phyloP scores from a whole-genome alignment of 2,888 invertebrate species.

The Neuroscelio doddi region DNA sequence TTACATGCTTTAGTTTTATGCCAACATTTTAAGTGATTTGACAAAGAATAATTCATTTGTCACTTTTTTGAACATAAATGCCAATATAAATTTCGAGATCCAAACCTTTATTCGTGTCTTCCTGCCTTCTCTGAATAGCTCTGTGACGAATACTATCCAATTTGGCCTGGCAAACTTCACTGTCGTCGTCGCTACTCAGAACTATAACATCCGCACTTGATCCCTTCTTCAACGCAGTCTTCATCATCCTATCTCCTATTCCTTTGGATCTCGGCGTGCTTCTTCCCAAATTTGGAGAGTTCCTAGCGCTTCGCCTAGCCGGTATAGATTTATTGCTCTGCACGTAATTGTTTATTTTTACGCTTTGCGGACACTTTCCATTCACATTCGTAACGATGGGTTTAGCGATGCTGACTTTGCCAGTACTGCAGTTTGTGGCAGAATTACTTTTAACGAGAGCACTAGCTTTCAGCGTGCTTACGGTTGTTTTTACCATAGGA shows the following conservation, averaged over 20 bases:
- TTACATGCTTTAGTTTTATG: too few species aligned
- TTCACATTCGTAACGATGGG: conserved; percentile 57
- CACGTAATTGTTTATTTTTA: conserved; percentile 68
- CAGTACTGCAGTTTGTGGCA: conserved; percentile 58
- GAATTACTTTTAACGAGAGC: conserved; percentile 62
- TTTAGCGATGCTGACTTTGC: conserved; percentile 62
- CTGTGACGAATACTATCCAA: conserved; percentile 79
- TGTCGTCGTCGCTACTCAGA: conserved; percentile 76
- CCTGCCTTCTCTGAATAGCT: conserved; percentile 74
- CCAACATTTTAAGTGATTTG: too few species aligned
- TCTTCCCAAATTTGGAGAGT: conserved; percentile 63
- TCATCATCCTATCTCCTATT: conserved; percentile 54
- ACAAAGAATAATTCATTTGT: too few species aligned
- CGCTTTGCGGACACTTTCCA: conserved; percentile 63
- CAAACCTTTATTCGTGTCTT: conserved; percentile 66
- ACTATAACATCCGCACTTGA: conserved; percentile 37
- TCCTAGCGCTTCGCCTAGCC: conserved; percentile 55
- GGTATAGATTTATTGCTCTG: conserved; percentile 64
- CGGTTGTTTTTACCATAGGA: conserved; percentile 61
- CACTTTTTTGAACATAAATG: too few species aligned
- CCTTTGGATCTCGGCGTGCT: conserved; percentile 56
- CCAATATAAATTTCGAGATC: too few species aligned
- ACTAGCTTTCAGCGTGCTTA: conserved; percentile 57
- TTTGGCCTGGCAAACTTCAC: conserved; percentile 80
- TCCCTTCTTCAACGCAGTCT: conserved; percentile 48